Conservation (phyloP, 2,888 invertebrate genomes). For the Drosophila anomelani region DNA sequence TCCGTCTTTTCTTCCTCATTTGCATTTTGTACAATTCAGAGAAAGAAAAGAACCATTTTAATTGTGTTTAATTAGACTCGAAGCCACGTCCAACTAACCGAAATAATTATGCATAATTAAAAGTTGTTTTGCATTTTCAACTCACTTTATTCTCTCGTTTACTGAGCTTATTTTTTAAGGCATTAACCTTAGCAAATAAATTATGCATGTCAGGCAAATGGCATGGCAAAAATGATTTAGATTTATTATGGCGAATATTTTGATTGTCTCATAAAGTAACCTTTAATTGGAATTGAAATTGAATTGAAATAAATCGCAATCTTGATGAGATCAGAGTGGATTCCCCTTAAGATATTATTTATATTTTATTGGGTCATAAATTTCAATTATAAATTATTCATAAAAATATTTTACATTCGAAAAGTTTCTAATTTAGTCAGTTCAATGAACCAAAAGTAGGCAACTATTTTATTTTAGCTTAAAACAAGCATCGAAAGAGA, state of each 20-base stretch:
- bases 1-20: constrained; percentile 55
- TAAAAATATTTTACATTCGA: constrained; percentile 6
- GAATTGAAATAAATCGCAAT: constrained; percentile 49
- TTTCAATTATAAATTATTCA: constrained; percentile 35
- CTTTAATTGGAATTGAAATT: constrained; percentile 70
- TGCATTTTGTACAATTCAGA: constrained; percentile 55
- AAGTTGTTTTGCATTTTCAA: constrained; percentile 59
- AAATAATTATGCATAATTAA: constrained; percentile 76
- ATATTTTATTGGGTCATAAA: constrained; percentile 33
- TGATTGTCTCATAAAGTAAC: constrained; percentile 58
- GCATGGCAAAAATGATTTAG: constrained; percentile 47
- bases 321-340: constrained; percentile 29
- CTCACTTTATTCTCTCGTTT: constrained; percentile 8
- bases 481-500: constrained; percentile 54
- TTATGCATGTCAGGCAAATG: constrained; percentile 62
- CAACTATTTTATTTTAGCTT: constrained; percentile 71
- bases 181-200: constrained; percentile 46
- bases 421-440: constrained; percentile 27
- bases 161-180: constrained; percentile 19
- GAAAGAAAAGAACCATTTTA: constrained; percentile 54
- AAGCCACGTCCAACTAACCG: constrained; percentile 29
- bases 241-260: constrained; percentile 42
- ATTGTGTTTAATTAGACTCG: constrained; percentile 74
- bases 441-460: constrained; percentile 80
- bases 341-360: constrained; percentile 8